phyloP scores from a whole-genome alignment of 2,797 vertebrate genomes.

The Falco cherrug region DNA sequence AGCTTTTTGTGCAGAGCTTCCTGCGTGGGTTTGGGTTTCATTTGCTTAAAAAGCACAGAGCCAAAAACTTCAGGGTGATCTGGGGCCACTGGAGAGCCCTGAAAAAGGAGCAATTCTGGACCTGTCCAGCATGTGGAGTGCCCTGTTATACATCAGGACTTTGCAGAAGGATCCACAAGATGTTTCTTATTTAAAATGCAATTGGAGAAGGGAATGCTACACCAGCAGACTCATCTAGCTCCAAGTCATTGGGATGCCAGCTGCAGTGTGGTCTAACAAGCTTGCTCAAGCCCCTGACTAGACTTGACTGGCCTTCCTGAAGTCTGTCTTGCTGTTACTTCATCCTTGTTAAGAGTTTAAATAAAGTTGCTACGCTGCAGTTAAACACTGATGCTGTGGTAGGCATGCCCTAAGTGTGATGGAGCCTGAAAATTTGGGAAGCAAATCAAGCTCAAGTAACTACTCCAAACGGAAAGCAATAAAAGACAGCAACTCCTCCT shows the following conservation, averaged over 20 bases:
- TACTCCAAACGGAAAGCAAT: neutral
- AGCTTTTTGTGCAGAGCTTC: neutral
- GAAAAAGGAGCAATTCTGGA: neutral
- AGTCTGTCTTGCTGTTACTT: neutral
- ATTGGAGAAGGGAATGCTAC: neutral
- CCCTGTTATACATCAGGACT: neutral
- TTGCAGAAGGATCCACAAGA: neutral
- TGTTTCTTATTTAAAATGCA: neutral
- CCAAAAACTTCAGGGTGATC: neutral
- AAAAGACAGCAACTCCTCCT: neutral
- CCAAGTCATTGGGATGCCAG: neutral
- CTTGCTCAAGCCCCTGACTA: neutral
- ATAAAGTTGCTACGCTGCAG: neutral
- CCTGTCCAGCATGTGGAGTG: neutral
- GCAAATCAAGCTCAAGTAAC: neutral
- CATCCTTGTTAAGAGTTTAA: neutral
- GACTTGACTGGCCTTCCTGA: neutral
- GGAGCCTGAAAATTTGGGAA: neutral
- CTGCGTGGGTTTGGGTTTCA: neutral
- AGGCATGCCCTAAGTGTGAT: neutral
- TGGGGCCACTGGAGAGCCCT: neutral
- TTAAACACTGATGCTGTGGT: neutral
- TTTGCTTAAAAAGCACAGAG: neutral
- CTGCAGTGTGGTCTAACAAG: neutral
- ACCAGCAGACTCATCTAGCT: neutral